Conservation (phyloP, 1,140 invertebrate genomes). For the Drosophila insularis region DNA sequence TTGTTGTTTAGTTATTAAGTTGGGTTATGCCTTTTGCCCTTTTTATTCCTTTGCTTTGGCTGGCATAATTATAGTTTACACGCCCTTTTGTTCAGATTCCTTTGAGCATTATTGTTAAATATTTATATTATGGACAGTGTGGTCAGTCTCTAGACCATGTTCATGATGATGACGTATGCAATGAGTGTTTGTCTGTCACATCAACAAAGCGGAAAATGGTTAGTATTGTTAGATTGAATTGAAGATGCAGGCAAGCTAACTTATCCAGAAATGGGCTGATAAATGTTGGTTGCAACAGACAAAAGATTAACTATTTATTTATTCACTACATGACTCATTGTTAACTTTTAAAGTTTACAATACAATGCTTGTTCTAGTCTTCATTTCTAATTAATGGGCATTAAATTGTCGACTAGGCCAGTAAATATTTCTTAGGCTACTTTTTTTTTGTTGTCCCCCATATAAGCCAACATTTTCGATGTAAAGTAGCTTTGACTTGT, state of each 20-base stretch:
- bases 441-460: slow-evolving; percentile 16
- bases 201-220: not conserved
- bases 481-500: slow-evolving; percentile 33
- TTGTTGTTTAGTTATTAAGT: slow-evolving; percentile 31
- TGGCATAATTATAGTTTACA: slow-evolving; percentile 31
- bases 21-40: slow-evolving; percentile 26
- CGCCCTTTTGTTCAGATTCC: slow-evolving; percentile 31
- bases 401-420: not conserved
- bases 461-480: slow-evolving; percentile 31
- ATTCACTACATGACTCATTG: no score
- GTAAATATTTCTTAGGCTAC: not conserved
- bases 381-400: not conserved
- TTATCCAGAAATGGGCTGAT: no score
- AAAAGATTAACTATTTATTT: no score
- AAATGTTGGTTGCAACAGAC: no score
- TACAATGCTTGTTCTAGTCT: no score
- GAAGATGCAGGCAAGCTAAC: no score
- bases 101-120: slow-evolving; percentile 50
- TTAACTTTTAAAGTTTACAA: no score
- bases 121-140: slow-evolving; percentile 32
- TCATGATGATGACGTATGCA: no score
- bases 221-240: no score
- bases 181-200: slow-evolving; percentile 10
- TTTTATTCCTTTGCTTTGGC: not conserved
- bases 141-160: not conserved